Evolutionary conservation across 2,797 vertebrate species (phyloP), one percentile per base, ranked within the genome.

Genomic region (Pantherophis vulpinus): DNA sequence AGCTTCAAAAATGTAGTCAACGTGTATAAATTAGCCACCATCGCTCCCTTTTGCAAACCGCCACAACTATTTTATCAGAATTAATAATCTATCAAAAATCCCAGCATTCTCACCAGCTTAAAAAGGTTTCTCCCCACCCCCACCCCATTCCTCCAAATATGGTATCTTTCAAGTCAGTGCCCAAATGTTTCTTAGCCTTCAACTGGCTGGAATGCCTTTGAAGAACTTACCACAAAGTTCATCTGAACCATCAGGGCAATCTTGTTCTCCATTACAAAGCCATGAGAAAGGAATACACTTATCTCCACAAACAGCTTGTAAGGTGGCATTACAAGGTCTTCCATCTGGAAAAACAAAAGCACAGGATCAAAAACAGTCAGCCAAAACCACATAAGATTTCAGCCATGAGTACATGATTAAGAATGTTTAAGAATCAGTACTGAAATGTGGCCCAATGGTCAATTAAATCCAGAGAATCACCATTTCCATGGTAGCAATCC

Each of bases 181-280:
- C 37, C 42, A 59, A 60, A 20, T 88, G 54, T n/a, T 51, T 47
- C 37, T 47, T 83, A 47, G 27, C 27, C 27, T n/a, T 32, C 10
- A 51, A n/a, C 55, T 12, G 10, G 7, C 16, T 51, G 10, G 10
- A 29, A 16, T 42, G 18, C 27, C 1, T 25, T 51, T n/a, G 7
- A 13, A 3, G 29, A 0, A 5, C 97, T 97, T 93, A 98, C 98
- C 97, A 1, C 98, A 98, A 20, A 91, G 96, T 88, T 98, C 98
- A 0, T 98, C 98, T 0, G 91, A 94, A 14, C 97, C 97, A 0
- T 97, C 97, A 0, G 97, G 96, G 91, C 98, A 98, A 56, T 98
- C 98, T 88, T 47, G 93, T 88, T 97, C 96, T 1, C 97, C 98
- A 0, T 98, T 97, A 7, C 98, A 98, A 70, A 98, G 96, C 98